Evolutionary conservation across 2,888 invertebrate species (phyloP), one percentile per base, ranked within the genome.

Genomic region (Idaea dimidiata): DNA sequence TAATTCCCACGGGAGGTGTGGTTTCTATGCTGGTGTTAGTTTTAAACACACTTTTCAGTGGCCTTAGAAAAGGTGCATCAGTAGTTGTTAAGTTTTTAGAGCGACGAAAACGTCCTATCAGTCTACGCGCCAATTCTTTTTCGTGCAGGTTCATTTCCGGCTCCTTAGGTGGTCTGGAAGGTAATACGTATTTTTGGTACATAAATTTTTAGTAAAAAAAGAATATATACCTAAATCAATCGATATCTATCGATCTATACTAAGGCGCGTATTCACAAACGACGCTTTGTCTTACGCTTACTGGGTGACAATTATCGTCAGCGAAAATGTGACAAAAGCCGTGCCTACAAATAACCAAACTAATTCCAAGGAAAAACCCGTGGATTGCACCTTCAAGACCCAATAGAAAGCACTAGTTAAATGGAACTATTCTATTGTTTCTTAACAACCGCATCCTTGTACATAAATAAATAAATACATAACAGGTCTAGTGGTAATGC

Each of bases 51-150:
- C 24, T 24, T 32, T 58, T 77, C 17, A 85, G 71, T 1, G 86
- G 82, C 59, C 84, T 77, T n/a, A 88, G 70, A 65, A 87, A 87
- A 1, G 85, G 81, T 33, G 71, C 66, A 0, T 66, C 67, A 5
- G 81, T 77, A 0, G 80, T 66, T 3, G 79, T 82, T 62, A 70
- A 78, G 66, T 84, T 84, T 59, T 81, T 77, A 0, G 88, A 88
- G 17, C 90, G 81, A 54, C 89, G 83, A 69, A 86, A 87, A 7
- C 89, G 80, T 1, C 89, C 89, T 56, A 89, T 89, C 17, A 90
- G 81, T 63, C 82, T 78, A 16, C 83, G 83, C 0, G 89, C 88
- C 32, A 91, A 69, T 54, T 88, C 86, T 66, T 79, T 80, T 65
- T 90, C 90, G 54, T 84, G 83, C 0, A 83, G 83, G 1, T 84